Conservation (phyloP, 1,140 invertebrate genomes). For the Acyrthosiphon pisum region DNA sequence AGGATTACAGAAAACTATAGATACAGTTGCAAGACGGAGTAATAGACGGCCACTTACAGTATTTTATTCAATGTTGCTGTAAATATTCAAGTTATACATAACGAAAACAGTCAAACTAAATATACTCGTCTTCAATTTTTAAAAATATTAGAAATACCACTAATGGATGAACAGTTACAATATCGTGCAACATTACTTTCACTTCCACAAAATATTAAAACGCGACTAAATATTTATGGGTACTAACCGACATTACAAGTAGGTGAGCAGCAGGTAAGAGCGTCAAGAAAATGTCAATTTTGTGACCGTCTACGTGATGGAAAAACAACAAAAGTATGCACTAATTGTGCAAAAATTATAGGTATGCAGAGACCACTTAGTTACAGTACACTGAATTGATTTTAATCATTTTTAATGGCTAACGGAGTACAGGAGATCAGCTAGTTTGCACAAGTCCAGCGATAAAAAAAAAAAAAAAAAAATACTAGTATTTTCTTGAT, state of each 20-base stretch:
- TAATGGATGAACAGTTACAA: background rate
- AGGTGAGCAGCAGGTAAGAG: background rate
- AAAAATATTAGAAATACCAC: background rate
- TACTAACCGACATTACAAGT: background rate
- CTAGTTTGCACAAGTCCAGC: too few relatives aligned
- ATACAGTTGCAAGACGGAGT: background rate
- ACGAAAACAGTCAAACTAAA: background rate
- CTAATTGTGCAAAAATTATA: background rate
- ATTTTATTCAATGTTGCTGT: background rate
- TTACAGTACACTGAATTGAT: too few relatives aligned
- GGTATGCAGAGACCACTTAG: background rate
- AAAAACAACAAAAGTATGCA: constrained; percentile 20
- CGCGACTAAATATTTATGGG: background rate
- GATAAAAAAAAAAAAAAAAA: too few relatives aligned
- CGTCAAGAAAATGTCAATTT: constrained; percentile 16
- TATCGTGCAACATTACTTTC: background rate
- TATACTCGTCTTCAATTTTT: background rate
- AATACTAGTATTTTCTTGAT: too few relatives aligned
- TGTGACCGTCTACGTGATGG: background rate
- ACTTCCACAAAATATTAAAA: background rate
- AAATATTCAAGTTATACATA: background rate
- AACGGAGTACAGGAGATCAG: too few relatives aligned
- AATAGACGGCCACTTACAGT: background rate
- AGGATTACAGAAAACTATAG: background rate
- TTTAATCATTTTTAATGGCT: too few relatives aligned